Evolutionary conservation across 2,113 vertebrate species (phyloP), one percentile per base, ranked within the genome.

Genomic region (Psittacus erithacus): DNA sequence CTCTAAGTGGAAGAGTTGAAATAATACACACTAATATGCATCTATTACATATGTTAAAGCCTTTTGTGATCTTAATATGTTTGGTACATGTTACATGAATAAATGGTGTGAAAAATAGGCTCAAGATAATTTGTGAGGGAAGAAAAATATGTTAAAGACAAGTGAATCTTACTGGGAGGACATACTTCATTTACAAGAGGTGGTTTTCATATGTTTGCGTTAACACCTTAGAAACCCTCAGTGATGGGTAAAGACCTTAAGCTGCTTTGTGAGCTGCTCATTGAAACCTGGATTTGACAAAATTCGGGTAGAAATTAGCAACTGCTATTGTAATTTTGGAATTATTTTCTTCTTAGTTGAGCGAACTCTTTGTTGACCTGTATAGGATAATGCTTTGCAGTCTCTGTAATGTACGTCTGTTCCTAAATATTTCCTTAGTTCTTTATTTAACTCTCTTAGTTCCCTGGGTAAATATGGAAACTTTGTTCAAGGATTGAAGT

Each of bases 401-500:
- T 71, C 35, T 76, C 38, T 41, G 31, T 81, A 69, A 52, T 63
- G 14, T 41, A 9, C 47, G 49, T 90, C 62, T 85, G 3, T 88
- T 97, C 71, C 46, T 97, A 70, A 78, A 59, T 85, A 17, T 82
- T 91, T 75, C 23, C 18, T 85, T 91, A 50, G 7, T 70, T 96
- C 53, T 81, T 89, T 86, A 69, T 55, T 67, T 52, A 49, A 73
- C 4, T 7, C 10, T 43, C 29, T 60, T 63, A 71, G 19, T 82
- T 94, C 39, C 25, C 68, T 92, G 76, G 33, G 20, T 68, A 62
- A 46, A 71, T 47, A 23, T 1, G 22, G 22, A 79, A 8, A 9
- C 11, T 93, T 84, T 68, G n/a, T 73, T 88, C 55, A 73, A 24
- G 25, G 15, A 3, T 60, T 77, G 80, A 39, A 65, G n/a, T 17